phyloP scores from a whole-genome alignment of 2,113 vertebrate species.

The Cichladusa arquata region DNA sequence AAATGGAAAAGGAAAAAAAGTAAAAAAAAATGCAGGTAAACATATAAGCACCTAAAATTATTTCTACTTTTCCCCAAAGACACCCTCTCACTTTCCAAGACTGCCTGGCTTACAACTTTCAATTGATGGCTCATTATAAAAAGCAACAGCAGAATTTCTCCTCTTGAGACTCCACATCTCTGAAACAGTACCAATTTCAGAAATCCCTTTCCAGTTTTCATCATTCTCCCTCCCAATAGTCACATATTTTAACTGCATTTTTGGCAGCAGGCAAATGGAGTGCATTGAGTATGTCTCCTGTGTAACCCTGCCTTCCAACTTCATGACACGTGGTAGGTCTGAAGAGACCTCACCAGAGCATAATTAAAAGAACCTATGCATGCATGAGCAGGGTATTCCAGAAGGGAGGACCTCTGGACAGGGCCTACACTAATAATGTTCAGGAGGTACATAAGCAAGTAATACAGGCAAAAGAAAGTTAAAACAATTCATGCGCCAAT shows the following conservation, averaged over 20 bases:
- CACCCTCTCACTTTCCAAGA: background rate
- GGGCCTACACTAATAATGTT: background rate
- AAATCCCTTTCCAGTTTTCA: slow-evolving; percentile 8
- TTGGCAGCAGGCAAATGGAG: background rate
- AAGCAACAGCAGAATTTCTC: background rate
- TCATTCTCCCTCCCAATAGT: background rate
- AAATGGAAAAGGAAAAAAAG: background rate
- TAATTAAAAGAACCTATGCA: background rate
- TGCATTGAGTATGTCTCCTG: background rate
- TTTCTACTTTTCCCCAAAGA: background rate
- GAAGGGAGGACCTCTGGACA: background rate
- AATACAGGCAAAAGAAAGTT: background rate
- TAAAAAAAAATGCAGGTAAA: background rate
- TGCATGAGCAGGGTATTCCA: background rate
- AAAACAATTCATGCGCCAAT: background rate
- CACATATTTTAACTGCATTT: slow-evolving; percentile 11
- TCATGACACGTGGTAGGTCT: background rate
- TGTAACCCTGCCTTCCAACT: background rate
- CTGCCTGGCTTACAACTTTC: background rate
- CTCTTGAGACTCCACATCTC: background rate
- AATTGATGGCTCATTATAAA: background rate
- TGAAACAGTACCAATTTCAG: background rate
- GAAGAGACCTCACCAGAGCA: background rate
- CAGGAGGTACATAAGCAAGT: background rate
- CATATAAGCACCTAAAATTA: background rate